Percentiles rank a stretch among this genome's conserved stretches.
These are phyloP conservation scores for Lipophrys pholis DNA, from an alignment of 2,113 vertebrate species.

Conservation along the genomic window DNA sequence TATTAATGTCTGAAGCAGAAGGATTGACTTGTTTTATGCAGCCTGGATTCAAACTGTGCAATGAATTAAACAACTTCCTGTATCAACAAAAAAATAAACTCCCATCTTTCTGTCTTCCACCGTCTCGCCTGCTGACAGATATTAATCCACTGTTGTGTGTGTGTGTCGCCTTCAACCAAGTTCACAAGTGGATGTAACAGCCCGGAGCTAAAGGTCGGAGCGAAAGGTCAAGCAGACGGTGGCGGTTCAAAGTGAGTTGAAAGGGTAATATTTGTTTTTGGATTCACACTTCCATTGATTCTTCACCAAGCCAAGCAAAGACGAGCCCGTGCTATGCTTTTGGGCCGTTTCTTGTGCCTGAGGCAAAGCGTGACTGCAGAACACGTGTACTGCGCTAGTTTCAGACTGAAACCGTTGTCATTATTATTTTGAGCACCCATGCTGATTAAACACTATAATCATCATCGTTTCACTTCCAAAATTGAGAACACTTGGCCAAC, in stretches of 20 bases:
- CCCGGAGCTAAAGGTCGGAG: constrained; percentile 21
- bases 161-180: not conserved
- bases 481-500: constrained; percentile 29
- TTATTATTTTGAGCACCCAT: too few species aligned
- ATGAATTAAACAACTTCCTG: constrained; percentile 9
- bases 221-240: constrained; percentile 14
- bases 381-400: too few species aligned
- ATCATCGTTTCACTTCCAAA: too few species aligned
- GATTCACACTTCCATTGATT: not conserved
- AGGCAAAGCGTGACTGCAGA: too few species aligned
- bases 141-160: not conserved
- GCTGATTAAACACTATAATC: too few species aligned
- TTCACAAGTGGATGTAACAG: not conserved
- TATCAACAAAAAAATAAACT: not conserved
- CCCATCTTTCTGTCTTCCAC: not conserved
- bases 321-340: not conserved
- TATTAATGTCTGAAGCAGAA: not conserved
- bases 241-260: constrained; percentile 38
- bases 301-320: constrained; percentile 15
- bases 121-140: constrained; percentile 1
- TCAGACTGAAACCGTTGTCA: too few species aligned
- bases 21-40: constrained; percentile 17
- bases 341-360: too few species aligned
- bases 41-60: constrained; percentile 2
- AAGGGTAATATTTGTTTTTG: constrained; percentile 15